Conservation (phyloP, 53 echinoderm and acorn worm genomes). For the Echinometra lucunter region DNA sequence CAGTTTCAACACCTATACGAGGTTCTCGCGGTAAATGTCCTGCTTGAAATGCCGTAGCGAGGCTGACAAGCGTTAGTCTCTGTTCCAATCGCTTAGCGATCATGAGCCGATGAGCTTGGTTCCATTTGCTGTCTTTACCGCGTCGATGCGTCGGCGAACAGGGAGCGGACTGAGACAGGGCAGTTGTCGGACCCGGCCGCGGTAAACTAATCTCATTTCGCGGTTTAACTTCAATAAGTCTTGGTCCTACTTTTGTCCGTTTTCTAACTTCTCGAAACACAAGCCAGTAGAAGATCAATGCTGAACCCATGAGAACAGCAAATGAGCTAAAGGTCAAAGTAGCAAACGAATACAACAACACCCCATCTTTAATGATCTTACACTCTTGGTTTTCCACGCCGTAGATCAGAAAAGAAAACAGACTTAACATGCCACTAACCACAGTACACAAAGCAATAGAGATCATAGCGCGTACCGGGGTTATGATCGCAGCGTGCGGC, state of each 20-base stretch:
- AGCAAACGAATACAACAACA: constrained; percentile 66
- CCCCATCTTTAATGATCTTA: constrained; percentile 53
- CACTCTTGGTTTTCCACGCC: constrained; percentile 45
- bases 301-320: constrained; percentile 71
- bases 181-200: neutral
- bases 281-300: constrained; percentile 79
- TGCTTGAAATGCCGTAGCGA: constrained; percentile 15
- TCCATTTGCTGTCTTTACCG: constrained; percentile 14
- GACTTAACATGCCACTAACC: constrained; percentile 64
- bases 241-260: constrained; percentile 69
- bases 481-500: constrained; percentile 78
- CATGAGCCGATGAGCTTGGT: constrained; percentile 44
- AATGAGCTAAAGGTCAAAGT: constrained; percentile 69
- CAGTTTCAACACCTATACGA: constrained; percentile 51
- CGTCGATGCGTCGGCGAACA: constrained; percentile 46
- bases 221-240: constrained; percentile 33
- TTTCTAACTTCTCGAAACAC: constrained; percentile 80
- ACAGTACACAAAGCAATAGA: constrained; percentile 50
- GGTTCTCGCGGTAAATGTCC: neutral
- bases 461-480: constrained; percentile 65
- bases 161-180: constrained; percentile 46
- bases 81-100: constrained; percentile 60
- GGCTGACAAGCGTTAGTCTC: constrained; percentile 43
- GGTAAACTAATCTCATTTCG: constrained; percentile 14
- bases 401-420: constrained; percentile 71